Evolutionary conservation across 2,888 invertebrate genomes (phyloP).

Genomic region (Odontothrips loti): DNA sequence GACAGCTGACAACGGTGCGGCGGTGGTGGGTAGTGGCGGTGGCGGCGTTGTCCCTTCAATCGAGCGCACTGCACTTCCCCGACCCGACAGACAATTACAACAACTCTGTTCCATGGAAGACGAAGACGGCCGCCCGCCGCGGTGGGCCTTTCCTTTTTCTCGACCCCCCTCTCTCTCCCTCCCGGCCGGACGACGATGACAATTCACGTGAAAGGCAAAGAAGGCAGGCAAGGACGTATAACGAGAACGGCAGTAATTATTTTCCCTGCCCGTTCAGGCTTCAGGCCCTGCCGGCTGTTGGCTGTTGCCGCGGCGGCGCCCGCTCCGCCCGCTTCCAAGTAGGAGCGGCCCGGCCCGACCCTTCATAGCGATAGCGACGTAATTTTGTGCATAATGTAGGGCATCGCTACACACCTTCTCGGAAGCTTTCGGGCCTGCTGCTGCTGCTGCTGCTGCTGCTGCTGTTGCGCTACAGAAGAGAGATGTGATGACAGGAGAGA

Average conservation of each 20-base stretch:
- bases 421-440: not conserved
- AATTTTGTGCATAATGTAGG: slow-evolving; percentile 14
- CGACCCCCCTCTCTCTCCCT: not conserved
- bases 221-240: not conserved
- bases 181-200: not conserved
- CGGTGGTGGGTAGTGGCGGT: no score
- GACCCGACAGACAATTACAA: no score
- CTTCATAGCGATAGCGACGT: not conserved
- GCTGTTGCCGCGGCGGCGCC: no score
- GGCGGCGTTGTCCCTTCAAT: no score
- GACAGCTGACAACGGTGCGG: no score
- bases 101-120: no score
- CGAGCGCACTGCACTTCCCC: not conserved
- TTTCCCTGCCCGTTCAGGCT: not conserved
- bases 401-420: not conserved
- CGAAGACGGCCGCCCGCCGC: no score
- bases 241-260: not conserved
- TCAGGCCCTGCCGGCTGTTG: not conserved
- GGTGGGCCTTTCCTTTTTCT: not conserved
- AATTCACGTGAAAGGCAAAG: not conserved
- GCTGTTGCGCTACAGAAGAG: no score
- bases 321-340: not conserved
- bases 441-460: no score
- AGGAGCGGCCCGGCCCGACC: not conserved
- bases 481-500: slow-evolving; percentile 19